Evolutionary conservation across 1,140 invertebrate genomes (phyloP).

Genomic region (Latrodectus geometricus): DNA sequence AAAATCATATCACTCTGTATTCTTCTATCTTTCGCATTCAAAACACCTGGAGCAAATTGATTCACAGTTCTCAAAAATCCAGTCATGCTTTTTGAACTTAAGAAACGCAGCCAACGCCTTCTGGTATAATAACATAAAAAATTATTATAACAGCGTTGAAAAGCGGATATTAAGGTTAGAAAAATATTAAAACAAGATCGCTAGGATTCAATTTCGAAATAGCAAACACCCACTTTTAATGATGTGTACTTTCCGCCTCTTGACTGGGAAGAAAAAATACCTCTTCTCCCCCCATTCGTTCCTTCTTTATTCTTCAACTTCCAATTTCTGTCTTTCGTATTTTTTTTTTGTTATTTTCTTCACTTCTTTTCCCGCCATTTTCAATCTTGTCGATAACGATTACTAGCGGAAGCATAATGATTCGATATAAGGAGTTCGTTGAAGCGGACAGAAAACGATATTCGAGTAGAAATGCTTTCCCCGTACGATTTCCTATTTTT

Average conservation of each 20-base stretch:
- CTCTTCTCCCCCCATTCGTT: not conserved
- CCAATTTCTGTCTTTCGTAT: not conserved
- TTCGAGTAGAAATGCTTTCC: not conserved
- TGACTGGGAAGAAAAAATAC: not conserved
- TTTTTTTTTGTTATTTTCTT: not conserved
- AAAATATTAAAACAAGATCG: slow-evolving; percentile 18
- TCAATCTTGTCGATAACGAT: slow-evolving; percentile 10
- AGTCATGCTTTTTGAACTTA: not conserved
- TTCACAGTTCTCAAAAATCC: not conserved
- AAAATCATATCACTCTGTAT: too few species aligned
- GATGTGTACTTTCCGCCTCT: slow-evolving; percentile 11
- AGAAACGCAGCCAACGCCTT: not conserved
- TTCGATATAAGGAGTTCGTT: slow-evolving; percentile 14
- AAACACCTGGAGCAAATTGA: not conserved
- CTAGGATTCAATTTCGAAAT: slow-evolving; percentile 7
- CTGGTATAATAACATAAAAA: not conserved
- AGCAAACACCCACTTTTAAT: slow-evolving; percentile 23
- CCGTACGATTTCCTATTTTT: not conserved
- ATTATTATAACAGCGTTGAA: not conserved
- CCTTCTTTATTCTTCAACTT: not conserved
- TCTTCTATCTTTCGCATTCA: not conserved
- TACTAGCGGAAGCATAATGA: slow-evolving; percentile 10
- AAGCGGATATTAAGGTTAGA: slow-evolving; percentile 3
- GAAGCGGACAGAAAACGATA: slow-evolving; percentile 4
- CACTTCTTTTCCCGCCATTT: not conserved